Evolutionary conservation across 2,797 vertebrate genomes (phyloP).

Genomic region (Phalloptychus januarius): DNA sequence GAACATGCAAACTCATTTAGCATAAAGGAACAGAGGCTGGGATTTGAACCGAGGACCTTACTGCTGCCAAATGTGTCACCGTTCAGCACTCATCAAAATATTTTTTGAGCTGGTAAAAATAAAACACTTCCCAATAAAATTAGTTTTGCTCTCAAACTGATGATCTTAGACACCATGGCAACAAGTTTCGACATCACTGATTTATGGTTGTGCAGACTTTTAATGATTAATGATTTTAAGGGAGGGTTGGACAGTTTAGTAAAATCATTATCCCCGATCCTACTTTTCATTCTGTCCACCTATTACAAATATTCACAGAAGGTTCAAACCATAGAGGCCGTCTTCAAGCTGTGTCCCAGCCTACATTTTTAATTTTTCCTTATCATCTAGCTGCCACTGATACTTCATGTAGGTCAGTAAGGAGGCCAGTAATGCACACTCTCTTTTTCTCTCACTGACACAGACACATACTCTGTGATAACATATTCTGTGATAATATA

Average conservation of each 20-base stretch:
- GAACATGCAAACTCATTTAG: neutral
- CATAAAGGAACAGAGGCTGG: neutral
- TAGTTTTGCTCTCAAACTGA: neutral
- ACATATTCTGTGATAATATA: conserved; percentile 5
- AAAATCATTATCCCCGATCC: conserved; percentile 9
- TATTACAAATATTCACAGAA: conserved; percentile 14
- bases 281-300: conserved; percentile 36
- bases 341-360: conserved; percentile 53
- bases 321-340: conserved; percentile 25
- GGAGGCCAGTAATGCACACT: conserved; percentile 38
- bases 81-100: neutral
- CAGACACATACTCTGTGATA: conserved; percentile 12
- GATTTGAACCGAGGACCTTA: neutral
- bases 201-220: neutral
- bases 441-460: neutral
- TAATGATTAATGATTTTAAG: neutral
- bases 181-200: neutral
- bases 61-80: neutral
- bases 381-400: conserved; percentile 65
- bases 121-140: neutral
- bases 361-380: conserved; percentile 62
- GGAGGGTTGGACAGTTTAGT: conserved; percentile 5
- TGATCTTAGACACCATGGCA: neutral
- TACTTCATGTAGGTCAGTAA: conserved; percentile 73
- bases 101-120: neutral